Evolutionary conservation across 2,113 vertebrate genomes (phyloP), one percentile per base, ranked within the genome.

Genomic region (Dicrurus megarhynchus): DNA sequence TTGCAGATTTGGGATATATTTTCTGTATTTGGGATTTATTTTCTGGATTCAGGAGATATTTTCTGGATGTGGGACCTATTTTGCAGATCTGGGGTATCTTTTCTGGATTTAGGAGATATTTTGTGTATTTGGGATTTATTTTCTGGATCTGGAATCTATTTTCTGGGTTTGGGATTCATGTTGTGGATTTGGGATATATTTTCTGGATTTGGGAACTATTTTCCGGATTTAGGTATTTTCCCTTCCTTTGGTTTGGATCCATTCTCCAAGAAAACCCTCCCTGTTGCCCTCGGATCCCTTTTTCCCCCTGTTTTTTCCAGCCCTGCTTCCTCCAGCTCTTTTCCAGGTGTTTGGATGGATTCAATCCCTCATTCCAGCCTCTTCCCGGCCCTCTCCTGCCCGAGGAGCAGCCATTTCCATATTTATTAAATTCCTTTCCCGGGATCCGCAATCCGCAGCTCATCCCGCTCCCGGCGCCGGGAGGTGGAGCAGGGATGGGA

Each of bases 181-280:
- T 64, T 18, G 0, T 6, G 4, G 32, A n/a, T 24, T 17, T 44
- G 9, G 17, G 24, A 11, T 20, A 0, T 11, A 3, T 73, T 73
- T 11, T 18, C 0, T 2, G 2, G 10, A 9, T n/a, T n/a, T 7
- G 17, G 39, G 52, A 12, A 27, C 0, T 24, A 1, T 55, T 44
- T 60, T 27, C 17, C 0, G 7, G 10, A 11, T 8, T 14, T 3
- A 39, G 12, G 5, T 9, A 1, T 44, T 53, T 63, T 35, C 47
- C 47, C 30, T 50, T 27, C 28, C 46, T 10, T 8, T 14, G 28
- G 8, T 42, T n/a, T 15, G 32, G 49, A 35, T 44, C 35, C 2
- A 1, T 53, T 44, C 42, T 9, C 49, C 60, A 28, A 18, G 9
- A n/a, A 64, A 79, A 64, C 9, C 26, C 30, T 35, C 60, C 47